Conservation (phyloP, 2,888 invertebrate genomes). For the Periphyllus acericola region DNA sequence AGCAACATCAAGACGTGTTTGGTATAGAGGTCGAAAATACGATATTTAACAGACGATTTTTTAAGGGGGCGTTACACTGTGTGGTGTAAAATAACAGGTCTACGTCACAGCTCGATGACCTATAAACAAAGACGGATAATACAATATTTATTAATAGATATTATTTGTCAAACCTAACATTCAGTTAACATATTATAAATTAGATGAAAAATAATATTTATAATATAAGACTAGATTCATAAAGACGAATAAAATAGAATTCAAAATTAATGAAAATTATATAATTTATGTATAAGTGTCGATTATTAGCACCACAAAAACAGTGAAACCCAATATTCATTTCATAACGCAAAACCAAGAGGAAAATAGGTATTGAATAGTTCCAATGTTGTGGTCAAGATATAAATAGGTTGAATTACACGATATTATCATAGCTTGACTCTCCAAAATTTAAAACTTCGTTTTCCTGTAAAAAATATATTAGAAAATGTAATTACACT, state of each 20-base stretch:
- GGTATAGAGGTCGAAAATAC: background rate
- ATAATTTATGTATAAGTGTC: background rate
- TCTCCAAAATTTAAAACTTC: too few relatives aligned
- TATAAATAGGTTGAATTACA: conserved; percentile 12
- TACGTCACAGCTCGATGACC: conserved; percentile 30
- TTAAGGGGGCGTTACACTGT: conserved; percentile 15
- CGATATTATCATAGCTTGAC: background rate
- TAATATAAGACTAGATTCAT: background rate
- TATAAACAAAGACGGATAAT: conserved; percentile 4
- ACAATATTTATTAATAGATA: background rate
- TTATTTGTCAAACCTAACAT: background rate
- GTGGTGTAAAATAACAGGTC: conserved; percentile 15
- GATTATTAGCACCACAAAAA: background rate
- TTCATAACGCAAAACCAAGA: background rate
- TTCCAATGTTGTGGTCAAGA: conserved; percentile 6
- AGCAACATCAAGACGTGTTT: conserved; percentile 1
- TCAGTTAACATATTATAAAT: background rate
- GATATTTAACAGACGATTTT: conserved; percentile 31
- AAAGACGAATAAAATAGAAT: background rate
- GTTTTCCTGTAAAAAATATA: too few relatives aligned
- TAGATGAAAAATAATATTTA: background rate
- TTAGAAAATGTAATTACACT: too few relatives aligned
- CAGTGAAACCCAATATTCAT: conserved; percentile 24
- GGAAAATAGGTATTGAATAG: background rate
- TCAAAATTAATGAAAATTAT: background rate